A percentile compares a stretch with the other conserved stretches of the same genome.
Conservation (phyloP, 2,888 invertebrate genomes). For the Mystacides longicornis region DNA sequence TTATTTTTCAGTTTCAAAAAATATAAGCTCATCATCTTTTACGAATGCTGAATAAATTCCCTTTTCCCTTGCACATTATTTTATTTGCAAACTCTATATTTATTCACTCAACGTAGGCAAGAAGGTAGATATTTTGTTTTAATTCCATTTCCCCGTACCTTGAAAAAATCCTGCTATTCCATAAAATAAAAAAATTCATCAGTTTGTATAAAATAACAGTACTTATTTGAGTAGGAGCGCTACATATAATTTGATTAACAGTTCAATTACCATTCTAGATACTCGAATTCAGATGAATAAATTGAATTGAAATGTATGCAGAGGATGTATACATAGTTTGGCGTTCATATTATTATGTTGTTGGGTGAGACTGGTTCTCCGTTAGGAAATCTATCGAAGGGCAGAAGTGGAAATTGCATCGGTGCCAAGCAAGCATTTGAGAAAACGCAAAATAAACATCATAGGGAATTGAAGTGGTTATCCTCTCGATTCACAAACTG, state of each 20-base stretch:
- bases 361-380: not conserved
- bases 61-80: no score
- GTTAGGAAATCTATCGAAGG: constrained; percentile 5
- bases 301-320: constrained; percentile 13
- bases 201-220: no score
- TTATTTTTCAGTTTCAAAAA: no score
- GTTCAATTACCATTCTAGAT: not conserved
- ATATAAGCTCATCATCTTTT: no score
- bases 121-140: no score
- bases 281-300: not conserved
- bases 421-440: constrained; percentile 17
- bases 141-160: no score
- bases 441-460: constrained; percentile 20
- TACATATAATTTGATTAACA: not conserved
- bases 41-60: no score
- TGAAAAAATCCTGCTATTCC: no score
- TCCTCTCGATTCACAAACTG: constrained; percentile 3
- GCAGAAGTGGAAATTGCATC: constrained; percentile 23
- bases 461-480: constrained; percentile 6
- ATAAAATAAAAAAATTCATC: no score
- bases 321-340: constrained; percentile 8
- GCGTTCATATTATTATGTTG: not conserved
- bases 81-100: no score
- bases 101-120: no score
- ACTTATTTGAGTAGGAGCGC: no score